Evolutionary conservation across 1,140 invertebrate species (phyloP).

Genomic region (Musca domestica): DNA sequence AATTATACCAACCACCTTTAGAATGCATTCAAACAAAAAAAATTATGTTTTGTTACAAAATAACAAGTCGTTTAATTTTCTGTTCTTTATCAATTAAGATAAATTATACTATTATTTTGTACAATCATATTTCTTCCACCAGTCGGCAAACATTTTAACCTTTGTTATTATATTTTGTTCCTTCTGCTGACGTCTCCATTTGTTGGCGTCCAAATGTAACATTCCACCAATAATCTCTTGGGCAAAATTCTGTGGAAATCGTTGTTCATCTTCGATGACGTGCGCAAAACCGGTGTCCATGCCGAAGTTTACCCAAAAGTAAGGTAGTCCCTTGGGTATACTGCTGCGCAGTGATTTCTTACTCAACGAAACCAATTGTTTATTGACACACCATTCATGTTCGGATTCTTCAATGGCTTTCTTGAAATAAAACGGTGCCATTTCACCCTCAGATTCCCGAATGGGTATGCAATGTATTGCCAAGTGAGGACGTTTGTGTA

Average conservation of each 20-base stretch:
- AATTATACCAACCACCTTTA: too few relatives aligned
- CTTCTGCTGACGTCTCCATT: slow-evolving; percentile 79
- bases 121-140: slow-evolving; percentile 46
- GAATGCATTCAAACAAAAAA: too few relatives aligned
- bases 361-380: slow-evolving; percentile 86
- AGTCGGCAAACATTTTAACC: slow-evolving; percentile 41
- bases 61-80: too few relatives aligned
- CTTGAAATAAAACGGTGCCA: slow-evolving; percentile 96
- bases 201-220: slow-evolving; percentile 78
- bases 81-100: too few relatives aligned
- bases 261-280: slow-evolving; percentile 89
- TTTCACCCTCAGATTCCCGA: slow-evolving; percentile 56
- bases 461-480: slow-evolving; percentile 88
- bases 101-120: slow-evolving; percentile 23
- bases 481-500: slow-evolving; percentile 81
- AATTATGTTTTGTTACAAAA: too few relatives aligned
- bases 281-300: slow-evolving; percentile 88
- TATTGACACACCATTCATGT: slow-evolving; percentile 91
- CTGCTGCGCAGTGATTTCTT: slow-evolving; percentile 69
- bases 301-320: slow-evolving; percentile 93
- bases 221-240: slow-evolving; percentile 96
- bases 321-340: slow-evolving; percentile 91
- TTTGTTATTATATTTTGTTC: slow-evolving; percentile 56
- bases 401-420: slow-evolving; percentile 95
- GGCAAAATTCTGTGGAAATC: slow-evolving; percentile 89